Conservation (phyloP, 1,140 invertebrate species). For the Eupeodes corollae region DNA sequence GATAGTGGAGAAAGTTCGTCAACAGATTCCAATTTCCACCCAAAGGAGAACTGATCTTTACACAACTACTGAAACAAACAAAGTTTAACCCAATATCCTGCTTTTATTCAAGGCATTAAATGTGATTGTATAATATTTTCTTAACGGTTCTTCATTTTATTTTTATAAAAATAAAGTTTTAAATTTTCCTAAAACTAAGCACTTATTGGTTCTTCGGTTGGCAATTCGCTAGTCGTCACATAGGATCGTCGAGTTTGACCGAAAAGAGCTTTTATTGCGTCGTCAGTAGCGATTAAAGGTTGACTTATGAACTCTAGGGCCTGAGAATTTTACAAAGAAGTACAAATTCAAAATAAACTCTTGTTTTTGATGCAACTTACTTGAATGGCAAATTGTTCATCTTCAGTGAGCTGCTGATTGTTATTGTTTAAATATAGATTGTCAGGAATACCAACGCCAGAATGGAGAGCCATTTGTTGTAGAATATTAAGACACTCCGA, state of each 20-base stretch:
- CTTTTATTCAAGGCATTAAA: too few relatives aligned
- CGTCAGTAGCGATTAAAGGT: constrained; percentile 31
- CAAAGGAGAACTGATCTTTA: constrained; percentile 77
- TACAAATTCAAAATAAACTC: neutral
- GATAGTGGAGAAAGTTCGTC: constrained; percentile 60
- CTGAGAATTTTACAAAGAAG: constrained; percentile 11
- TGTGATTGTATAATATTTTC: too few relatives aligned
- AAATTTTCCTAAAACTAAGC: neutral
- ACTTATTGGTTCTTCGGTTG: too few relatives aligned
- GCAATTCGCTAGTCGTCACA: neutral
- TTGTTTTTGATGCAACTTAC: constrained; percentile 8
- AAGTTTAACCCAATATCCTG: constrained; percentile 1
- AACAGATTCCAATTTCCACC: constrained; percentile 65
- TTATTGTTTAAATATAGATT: constrained; percentile 21
- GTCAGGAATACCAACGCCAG: constrained; percentile 33
- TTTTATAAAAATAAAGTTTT: too few relatives aligned
- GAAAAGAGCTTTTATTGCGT: constrained; percentile 31
- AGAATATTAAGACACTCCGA: constrained; percentile 32
- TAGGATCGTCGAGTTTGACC: constrained; percentile 27
- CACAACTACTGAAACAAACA: constrained; percentile 44
- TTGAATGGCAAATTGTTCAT: constrained; percentile 34
- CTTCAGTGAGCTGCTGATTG: constrained; percentile 27
- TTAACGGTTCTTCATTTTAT: too few relatives aligned
- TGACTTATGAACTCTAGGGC: constrained; percentile 32
- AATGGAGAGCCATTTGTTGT: constrained; percentile 29